Percentiles rank a stretch among this genome's conserved stretches.
Conservation (phyloP, 1,140 invertebrate species). For the Anastrepha obliqua region DNA sequence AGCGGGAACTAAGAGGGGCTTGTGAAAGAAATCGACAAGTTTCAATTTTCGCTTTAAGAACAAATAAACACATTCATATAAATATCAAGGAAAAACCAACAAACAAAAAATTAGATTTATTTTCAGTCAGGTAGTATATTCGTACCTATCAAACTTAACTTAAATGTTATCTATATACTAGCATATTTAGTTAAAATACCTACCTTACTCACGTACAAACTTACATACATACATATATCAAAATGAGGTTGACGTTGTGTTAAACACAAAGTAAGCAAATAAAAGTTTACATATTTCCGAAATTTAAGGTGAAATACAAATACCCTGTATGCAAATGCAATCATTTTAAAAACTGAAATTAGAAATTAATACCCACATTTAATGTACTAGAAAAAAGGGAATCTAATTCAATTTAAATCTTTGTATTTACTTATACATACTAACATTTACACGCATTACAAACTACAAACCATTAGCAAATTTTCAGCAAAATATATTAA, state of each 20-base stretch:
- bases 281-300: background rate
- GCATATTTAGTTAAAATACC: background rate
- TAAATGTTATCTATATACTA: background rate
- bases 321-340: slow-evolving; percentile 3
- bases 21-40: background rate
- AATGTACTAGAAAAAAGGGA: background rate
- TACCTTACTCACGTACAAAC: background rate
- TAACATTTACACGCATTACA: background rate
- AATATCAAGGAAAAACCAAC: too few species aligned
- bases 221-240: background rate
- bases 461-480: too few species aligned
- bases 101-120: too few species aligned
- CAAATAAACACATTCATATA: background rate
- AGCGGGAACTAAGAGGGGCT: background rate
- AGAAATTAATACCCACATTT: background rate
- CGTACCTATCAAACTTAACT: background rate
- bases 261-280: background rate
- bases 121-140: background rate
- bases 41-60: background rate
- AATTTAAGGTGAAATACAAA: background rate
- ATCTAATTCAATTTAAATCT: background rate
- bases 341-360: background rate
- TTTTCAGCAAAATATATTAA: background rate
- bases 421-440: background rate
- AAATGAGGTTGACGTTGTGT: background rate